Evolutionary conservation across 2,797 vertebrate species (phyloP).

Genomic region (Paratrypauchen microcephalus): DNA sequence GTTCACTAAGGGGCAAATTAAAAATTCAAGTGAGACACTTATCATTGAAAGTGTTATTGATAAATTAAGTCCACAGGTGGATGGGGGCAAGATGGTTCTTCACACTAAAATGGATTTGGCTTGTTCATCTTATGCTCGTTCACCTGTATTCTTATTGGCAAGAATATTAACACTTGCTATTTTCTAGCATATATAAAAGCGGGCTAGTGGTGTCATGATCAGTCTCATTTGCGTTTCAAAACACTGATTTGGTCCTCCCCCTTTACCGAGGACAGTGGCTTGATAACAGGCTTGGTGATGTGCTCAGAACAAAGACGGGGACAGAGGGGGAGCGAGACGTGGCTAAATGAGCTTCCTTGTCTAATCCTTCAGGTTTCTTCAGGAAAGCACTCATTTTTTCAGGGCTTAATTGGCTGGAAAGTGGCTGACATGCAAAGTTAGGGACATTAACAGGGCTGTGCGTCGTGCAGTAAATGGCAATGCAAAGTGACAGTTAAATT

Average conservation of each 20-base stretch:
- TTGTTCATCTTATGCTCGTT: background rate
- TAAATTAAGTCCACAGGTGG: conserved; percentile 8
- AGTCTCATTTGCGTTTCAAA: conserved; percentile 52
- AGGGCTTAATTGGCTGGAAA: conserved; percentile 99
- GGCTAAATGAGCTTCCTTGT: conserved; percentile 94
- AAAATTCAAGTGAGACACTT: conserved; percentile 3
- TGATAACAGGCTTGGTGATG: conserved; percentile 95
- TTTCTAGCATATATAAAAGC: conserved; percentile 33
- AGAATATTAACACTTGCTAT: conserved; percentile 30
- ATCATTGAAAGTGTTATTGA: background rate
- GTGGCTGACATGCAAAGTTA: conserved; percentile 99
- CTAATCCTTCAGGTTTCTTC: conserved; percentile 99
- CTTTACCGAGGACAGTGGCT: conserved; percentile 84
- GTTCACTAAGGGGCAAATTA: conserved; percentile 11
- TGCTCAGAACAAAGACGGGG: conserved; percentile 90
- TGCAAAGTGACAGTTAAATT: conserved; percentile 99
- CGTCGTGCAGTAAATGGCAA: conserved; percentile 95
- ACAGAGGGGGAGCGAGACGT: conserved; percentile 66
- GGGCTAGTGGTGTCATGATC: conserved; percentile 59
- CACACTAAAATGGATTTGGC: background rate
- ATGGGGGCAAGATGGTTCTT: background rate
- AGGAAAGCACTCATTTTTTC: conserved; percentile 88
- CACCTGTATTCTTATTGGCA: conserved; percentile 15
- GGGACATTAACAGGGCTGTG: conserved; percentile 92
- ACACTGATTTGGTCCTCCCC: conserved; percentile 51